Conservation (phyloP, 2,888 invertebrate genomes). For the Dermolepida albohirtum region DNA sequence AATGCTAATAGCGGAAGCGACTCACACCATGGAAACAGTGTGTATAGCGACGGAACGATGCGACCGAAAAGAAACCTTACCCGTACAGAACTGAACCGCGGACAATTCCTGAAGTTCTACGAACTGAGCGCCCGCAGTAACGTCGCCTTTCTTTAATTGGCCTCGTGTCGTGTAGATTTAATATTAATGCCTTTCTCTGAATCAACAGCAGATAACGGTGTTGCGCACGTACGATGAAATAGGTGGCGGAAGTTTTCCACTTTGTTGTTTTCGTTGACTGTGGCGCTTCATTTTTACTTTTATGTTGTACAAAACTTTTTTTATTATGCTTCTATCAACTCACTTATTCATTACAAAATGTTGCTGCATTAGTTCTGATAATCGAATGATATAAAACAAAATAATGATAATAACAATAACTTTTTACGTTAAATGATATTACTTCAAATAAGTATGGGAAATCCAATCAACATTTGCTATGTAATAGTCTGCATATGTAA, state of each 20-base stretch:
- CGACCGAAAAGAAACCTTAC: constrained; percentile 37
- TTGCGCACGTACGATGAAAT: constrained; percentile 25
- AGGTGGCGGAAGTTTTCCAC: constrained; percentile 33
- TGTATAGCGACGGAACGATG: constrained; percentile 35
- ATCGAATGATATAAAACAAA: too few species aligned
- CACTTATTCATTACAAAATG: too few species aligned
- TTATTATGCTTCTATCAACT: too few species aligned
- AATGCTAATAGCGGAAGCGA: constrained; percentile 61
- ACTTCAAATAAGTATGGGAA: too few species aligned
- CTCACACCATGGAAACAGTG: constrained; percentile 51
- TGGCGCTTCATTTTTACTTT: background rate
- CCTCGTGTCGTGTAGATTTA: constrained; percentile 43
- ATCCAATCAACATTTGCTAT: too few species aligned
- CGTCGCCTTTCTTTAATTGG: constrained; percentile 38
- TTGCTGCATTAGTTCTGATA: too few species aligned
- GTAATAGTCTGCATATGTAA: too few species aligned
- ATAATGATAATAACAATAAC: too few species aligned
- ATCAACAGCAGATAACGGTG: constrained; percentile 44
- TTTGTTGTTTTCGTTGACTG: constrained; percentile 11
- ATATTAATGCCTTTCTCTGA: constrained; percentile 46
- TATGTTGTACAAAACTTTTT: too few species aligned
- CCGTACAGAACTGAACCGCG: constrained; percentile 24
- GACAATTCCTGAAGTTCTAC: constrained; percentile 38
- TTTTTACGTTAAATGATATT: too few species aligned
- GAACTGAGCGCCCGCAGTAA: constrained; percentile 24